A percentile compares a stretch with the other conserved stretches of the same genome.
phyloP scores from a whole-genome alignment of 2,888 invertebrate genomes.

The Thereva nobilitata region DNA sequence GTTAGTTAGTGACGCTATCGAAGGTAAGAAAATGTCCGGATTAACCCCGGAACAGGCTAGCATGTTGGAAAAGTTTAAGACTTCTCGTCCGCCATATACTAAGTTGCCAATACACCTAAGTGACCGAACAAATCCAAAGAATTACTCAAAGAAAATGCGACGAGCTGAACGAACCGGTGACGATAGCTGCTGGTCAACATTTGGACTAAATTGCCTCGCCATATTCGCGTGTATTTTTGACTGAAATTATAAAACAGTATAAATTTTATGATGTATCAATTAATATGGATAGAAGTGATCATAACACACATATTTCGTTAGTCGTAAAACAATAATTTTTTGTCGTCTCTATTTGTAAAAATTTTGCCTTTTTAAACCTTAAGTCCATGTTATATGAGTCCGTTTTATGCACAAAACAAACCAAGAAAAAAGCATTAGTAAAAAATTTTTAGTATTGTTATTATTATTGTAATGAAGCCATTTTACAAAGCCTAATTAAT shows the following conservation, averaged over 20 bases:
- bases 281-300: too few relatives aligned
- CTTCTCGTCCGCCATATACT: constrained; percentile 55
- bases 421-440: too few relatives aligned
- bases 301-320: too few relatives aligned
- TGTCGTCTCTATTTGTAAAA: too few relatives aligned
- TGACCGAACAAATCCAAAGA: constrained; percentile 56
- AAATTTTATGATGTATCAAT: too few relatives aligned
- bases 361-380: too few relatives aligned
- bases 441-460: too few relatives aligned
- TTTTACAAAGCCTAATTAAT: too few relatives aligned
- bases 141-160: constrained; percentile 58
- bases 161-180: constrained; percentile 48
- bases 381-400: too few relatives aligned
- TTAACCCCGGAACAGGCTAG: constrained; percentile 55
- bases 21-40: constrained; percentile 54
- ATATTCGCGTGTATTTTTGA: constrained; percentile 58
- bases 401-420: too few relatives aligned
- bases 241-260: constrained; percentile 45
- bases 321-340: too few relatives aligned
- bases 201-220: constrained; percentile 56
- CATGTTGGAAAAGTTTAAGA: constrained; percentile 55
- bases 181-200: constrained; percentile 55
- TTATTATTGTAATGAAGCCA: too few relatives aligned
- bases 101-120: constrained; percentile 58
- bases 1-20: constrained; percentile 53